Base-by-base conservation (phyloP, 2,797 vertebrate genomes). In the Leptodactylus fallax region DNA sequence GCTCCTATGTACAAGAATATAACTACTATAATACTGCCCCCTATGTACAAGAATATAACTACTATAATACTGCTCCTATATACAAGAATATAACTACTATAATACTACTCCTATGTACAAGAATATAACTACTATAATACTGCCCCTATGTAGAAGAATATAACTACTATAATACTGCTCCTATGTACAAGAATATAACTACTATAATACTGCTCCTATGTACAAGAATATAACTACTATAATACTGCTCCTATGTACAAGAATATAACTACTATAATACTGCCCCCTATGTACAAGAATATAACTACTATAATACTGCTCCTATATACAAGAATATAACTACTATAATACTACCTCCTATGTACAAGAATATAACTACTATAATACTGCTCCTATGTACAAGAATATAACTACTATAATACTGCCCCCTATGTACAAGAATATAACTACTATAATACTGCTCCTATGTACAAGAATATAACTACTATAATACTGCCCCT, bases 401-500 rank as follows among this genome's bases (percentile, higher is more conserved):
- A 71, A 16, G 27, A 45, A 71, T 45, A 71, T 45, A 71, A 69
- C 65, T 69, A 56, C 55, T 56, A 56, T 56, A 56, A 17, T 56
- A n/a, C n/a, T n/a, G n/a, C n/a, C n/a, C n/a, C n/a, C n/a, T n/a
- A n/a, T n/a, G n/a, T n/a, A n/a, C n/a, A n/a, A 63, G 21, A 10
- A 63, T 21, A 63, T 63, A 27, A 69, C 67, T 69, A 69, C 67
- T 69, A 69, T 69, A 69, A 69, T 69, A 69, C 67, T 69, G 67
- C 67, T 36, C 67, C 67, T 69, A 36, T 19, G 25, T 45, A 19
- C 69, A 72, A 17, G 71, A 74, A 74, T 47, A 67, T 67, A 45
- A 72, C 27, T 72, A 72, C 69, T 72, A 72, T 72, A 72, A 72
- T 72, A 72, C 69, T 72, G 69, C 69, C 13, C 69, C 69, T 72